These are phyloP conservation scores for Tipula unca DNA, from an alignment of 2,888 invertebrate genomes.

Conservation along the genomic window DNA sequence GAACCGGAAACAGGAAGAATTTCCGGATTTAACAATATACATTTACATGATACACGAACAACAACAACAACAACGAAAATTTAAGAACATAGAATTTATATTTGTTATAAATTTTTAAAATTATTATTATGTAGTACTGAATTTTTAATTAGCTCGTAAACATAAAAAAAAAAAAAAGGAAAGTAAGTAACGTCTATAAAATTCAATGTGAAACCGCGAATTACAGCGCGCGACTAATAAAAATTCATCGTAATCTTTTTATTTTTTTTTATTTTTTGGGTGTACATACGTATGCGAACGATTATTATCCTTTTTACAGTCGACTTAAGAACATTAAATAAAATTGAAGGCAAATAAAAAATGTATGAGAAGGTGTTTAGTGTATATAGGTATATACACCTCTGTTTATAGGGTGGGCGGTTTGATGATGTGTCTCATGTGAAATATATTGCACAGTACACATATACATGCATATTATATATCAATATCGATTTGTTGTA, in stretches of 20 bases:
- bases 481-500: neutral
- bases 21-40: constrained; percentile 9
- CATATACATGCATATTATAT: too few species aligned
- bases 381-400: neutral
- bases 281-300: neutral
- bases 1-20: constrained; percentile 4
- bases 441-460: neutral
- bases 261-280: neutral
- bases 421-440: neutral
- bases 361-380: neutral
- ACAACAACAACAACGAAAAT: neutral
- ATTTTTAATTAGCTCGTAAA: neutral
- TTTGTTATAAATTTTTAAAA: neutral
- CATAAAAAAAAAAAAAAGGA: too few species aligned
- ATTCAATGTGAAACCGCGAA: neutral
- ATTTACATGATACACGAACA: too few species aligned
- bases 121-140: neutral
- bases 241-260: neutral
- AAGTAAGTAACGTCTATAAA: neutral
- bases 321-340: neutral
- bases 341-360: too few species aligned
- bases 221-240: neutral
- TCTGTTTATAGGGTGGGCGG: neutral
- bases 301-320: constrained; percentile 4
- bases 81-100: neutral